phyloP scores from a whole-genome alignment of 2,888 invertebrate species.

The Nomada fabriciana region DNA sequence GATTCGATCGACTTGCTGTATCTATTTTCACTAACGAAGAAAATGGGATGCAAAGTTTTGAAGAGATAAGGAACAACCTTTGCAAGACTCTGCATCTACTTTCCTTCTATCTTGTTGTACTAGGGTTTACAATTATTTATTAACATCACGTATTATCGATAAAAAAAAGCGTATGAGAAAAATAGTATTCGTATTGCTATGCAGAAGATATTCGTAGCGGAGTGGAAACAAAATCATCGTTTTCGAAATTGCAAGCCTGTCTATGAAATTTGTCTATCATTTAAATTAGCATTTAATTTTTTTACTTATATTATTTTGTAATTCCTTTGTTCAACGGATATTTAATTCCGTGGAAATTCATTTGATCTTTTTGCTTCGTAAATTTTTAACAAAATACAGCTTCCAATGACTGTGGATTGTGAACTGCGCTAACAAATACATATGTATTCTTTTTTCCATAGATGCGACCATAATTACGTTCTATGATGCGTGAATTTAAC shows the following conservation, averaged over 20 bases:
- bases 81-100: conserved; percentile 8
- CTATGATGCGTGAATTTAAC: not conserved
- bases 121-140: not conserved
- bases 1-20: not conserved
- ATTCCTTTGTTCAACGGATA: not conserved
- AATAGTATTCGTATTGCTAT: not conserved
- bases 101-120: conserved; percentile 6
- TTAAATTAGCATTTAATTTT: conserved; percentile 10
- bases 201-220: not conserved
- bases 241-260: not conserved
- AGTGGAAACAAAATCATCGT: conserved; percentile 23
- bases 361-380: not conserved
- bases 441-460: not conserved
- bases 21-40: not conserved
- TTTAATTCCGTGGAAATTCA: conserved; percentile 9
- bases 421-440: not conserved
- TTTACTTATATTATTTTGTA: not conserved
- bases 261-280: conserved; percentile 1
- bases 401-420: conserved; percentile 17
- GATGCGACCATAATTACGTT: conserved; percentile 7
- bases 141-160: not conserved
- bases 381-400: not conserved
- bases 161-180: not conserved
- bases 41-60: conserved; percentile 26
- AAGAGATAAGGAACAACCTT: conserved; percentile 9